Percentiles rank a stretch among this genome's conserved stretches.
phyloP scores from a whole-genome alignment of 2,888 invertebrate species.

The Cosmopolites sordidus region DNA sequence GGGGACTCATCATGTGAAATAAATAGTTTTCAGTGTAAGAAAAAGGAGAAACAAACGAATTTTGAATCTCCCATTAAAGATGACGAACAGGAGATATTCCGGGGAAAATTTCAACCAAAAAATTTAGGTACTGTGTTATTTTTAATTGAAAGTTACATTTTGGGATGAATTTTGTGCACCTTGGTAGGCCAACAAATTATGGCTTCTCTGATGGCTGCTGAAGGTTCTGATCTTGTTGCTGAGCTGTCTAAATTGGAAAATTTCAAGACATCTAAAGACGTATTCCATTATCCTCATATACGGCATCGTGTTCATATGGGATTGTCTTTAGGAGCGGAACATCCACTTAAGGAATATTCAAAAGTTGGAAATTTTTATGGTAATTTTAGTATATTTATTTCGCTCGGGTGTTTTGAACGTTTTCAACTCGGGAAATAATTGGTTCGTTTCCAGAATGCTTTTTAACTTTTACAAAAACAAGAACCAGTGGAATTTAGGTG shows the following conservation, averaged over 20 bases:
- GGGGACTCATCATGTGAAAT: background rate
- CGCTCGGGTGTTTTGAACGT: too few species aligned
- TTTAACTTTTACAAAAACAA: too few species aligned
- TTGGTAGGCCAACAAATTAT: conserved; percentile 30
- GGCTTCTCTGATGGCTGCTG: conserved; percentile 32
- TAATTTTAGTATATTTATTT: conserved; percentile 22
- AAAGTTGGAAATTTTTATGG: conserved; percentile 42
- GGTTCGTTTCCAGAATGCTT: too few species aligned
- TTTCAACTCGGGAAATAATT: too few species aligned
- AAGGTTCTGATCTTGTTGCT: conserved; percentile 39
- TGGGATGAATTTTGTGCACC: background rate
- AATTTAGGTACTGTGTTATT: background rate
- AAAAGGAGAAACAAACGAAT: background rate
- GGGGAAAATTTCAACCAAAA: background rate
- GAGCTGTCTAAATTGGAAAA: conserved; percentile 40
- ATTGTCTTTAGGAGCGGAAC: conserved; percentile 44
- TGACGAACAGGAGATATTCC: background rate
- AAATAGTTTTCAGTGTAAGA: background rate
- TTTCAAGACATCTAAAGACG: conserved; percentile 32
- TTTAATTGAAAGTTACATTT: background rate
- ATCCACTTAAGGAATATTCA: conserved; percentile 36
- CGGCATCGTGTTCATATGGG: conserved; percentile 44
- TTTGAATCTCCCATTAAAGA: background rate
- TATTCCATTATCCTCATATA: conserved; percentile 11
- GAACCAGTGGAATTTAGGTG: too few species aligned